phyloP scores from a whole-genome alignment of 2,888 invertebrate species.

The Argyra leucocephala region DNA sequence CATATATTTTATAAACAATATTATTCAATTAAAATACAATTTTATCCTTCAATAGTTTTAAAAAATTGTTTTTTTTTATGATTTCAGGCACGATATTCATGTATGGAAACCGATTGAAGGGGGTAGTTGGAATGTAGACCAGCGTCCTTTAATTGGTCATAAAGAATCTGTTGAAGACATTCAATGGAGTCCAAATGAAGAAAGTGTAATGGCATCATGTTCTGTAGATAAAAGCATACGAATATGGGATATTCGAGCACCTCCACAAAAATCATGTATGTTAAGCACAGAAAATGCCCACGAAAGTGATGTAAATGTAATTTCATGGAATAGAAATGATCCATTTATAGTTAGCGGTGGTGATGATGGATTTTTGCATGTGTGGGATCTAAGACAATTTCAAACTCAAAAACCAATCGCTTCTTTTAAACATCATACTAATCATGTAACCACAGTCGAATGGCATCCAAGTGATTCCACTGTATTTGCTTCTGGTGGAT shows the following conservation, averaged over 20 bases:
- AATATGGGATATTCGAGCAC: constrained; percentile 89
- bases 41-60: too few relatives aligned
- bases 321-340: constrained; percentile 90
- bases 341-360: constrained; percentile 87
- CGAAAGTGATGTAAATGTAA: constrained; percentile 88
- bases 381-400: constrained; percentile 92
- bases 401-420: constrained; percentile 72
- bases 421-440: constrained; percentile 89
- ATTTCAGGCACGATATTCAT: constrained; percentile 72
- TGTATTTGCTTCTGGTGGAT: constrained; percentile 84
- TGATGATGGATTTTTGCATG: constrained; percentile 86
- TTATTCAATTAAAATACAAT: too few relatives aligned
- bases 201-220: constrained; percentile 77
- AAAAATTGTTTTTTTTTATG: too few relatives aligned
- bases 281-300: constrained; percentile 78
- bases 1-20: too few relatives aligned
- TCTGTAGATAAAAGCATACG: constrained; percentile 83
- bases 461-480: constrained; percentile 93
- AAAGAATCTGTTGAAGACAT: constrained; percentile 91
- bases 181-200: constrained; percentile 97
- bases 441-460: constrained; percentile 88
- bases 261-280: constrained; percentile 85
- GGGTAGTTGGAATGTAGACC: constrained; percentile 81
- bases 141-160: constrained; percentile 79
- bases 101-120: constrained; percentile 79